These are phyloP conservation scores for Megamerina dolium DNA, from an alignment of 2,888 invertebrate genomes.

Conservation along the genomic window DNA sequence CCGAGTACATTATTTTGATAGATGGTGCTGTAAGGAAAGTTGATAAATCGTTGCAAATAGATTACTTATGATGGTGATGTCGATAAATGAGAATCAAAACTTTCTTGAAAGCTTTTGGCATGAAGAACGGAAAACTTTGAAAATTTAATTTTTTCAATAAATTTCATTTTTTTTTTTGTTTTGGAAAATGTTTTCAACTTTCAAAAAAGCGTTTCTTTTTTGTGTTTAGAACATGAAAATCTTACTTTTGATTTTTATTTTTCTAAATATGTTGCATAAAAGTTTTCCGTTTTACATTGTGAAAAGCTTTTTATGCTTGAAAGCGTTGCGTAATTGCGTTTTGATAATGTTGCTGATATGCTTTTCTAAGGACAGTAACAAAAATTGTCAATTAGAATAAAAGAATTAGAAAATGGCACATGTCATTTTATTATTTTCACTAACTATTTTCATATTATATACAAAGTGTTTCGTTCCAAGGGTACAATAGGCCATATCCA, in stretches of 20 bases:
- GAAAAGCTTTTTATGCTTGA: slow-evolving; percentile 8
- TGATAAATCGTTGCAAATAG: not conserved
- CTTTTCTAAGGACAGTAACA: slow-evolving; percentile 18
- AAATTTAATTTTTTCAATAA: slow-evolving; percentile 13
- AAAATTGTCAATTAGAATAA: slow-evolving; percentile 3
- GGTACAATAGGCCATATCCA: too few relatives aligned
- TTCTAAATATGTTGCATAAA: slow-evolving; percentile 12
- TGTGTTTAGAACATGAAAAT: not conserved
- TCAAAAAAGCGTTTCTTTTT: slow-evolving; percentile 4
- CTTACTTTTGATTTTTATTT: slow-evolving; percentile 1
- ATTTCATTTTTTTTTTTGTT: slow-evolving; percentile 1
- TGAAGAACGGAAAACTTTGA: slow-evolving; percentile 21
- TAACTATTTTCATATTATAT: too few relatives aligned
- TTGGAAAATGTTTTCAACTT: not conserved
- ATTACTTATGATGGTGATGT: not conserved
- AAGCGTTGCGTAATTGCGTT: slow-evolving; percentile 16
- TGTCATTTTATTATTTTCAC: too few relatives aligned
- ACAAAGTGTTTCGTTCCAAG: too few relatives aligned
- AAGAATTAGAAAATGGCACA: too few relatives aligned
- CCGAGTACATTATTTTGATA: slow-evolving; percentile 23
- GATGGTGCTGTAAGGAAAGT: slow-evolving; percentile 24
- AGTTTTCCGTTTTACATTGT: slow-evolving; percentile 19
- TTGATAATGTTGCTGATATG: slow-evolving; percentile 20
- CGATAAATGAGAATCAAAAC: not conserved
- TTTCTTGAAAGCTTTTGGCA: slow-evolving; percentile 21